Evolutionary conservation across 2,113 vertebrate genomes (phyloP).

Genomic region (Daboia siamensis): DNA sequence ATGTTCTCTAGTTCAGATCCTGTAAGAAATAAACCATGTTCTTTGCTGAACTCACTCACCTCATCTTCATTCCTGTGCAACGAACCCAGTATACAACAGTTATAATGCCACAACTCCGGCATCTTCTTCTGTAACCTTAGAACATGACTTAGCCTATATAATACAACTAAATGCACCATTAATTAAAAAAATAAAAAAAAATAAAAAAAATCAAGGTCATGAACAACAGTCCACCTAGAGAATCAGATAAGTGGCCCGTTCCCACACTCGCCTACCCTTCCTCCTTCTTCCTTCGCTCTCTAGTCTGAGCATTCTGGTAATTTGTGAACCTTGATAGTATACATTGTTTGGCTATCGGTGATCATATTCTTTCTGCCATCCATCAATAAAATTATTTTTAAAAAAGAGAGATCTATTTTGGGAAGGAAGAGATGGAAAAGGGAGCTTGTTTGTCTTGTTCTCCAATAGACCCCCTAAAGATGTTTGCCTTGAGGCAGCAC

Average conservation of each 20-base stretch:
- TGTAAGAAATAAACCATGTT: too few relatives aligned
- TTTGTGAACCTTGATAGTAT: not conserved
- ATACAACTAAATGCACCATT: not conserved
- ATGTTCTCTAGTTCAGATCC: too few relatives aligned
- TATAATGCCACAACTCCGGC: not conserved
- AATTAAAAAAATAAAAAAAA: not conserved
- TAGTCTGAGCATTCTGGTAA: not conserved
- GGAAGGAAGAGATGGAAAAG: not conserved
- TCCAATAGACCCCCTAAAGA: not conserved
- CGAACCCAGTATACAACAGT: too few relatives aligned
- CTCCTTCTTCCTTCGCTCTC: not conserved
- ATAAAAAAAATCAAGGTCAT: not conserved
- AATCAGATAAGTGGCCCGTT: not conserved
- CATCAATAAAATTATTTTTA: not conserved
- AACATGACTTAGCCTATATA: not conserved
- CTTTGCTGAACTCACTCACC: too few relatives aligned
- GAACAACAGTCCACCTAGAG: not conserved
- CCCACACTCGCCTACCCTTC: not conserved
- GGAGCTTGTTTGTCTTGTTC: not conserved
- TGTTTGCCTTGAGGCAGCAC: not conserved
- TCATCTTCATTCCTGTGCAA: too few relatives aligned
- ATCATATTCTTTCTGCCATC: not conserved
- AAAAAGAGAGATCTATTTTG: not conserved
- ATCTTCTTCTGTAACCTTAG: not conserved
- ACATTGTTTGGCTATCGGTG: not conserved